Evolutionary conservation across 2,888 invertebrate genomes (phyloP).

Genomic region (Drosophila nigricruria): DNA sequence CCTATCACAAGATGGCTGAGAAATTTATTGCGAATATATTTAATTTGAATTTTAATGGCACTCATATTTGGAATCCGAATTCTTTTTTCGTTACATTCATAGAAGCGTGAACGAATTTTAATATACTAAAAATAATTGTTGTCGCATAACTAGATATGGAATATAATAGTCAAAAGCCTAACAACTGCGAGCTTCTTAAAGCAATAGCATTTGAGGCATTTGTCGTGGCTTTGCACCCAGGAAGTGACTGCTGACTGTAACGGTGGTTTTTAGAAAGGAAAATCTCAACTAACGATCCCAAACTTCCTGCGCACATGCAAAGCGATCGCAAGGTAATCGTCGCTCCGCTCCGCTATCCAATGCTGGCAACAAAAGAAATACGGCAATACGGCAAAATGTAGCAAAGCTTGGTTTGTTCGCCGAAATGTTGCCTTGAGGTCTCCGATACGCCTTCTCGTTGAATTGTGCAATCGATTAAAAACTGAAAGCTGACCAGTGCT

Average conservation of each 20-base stretch:
- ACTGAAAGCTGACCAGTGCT: conserved; percentile 45
- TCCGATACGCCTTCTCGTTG: conserved; percentile 44
- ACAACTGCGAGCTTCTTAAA: conserved; percentile 6
- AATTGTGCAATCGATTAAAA: conserved; percentile 60
- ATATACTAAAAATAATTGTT: background rate
- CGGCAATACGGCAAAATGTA: conserved; percentile 24
- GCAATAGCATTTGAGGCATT: conserved; percentile 14
- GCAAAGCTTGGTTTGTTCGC: conserved; percentile 28
- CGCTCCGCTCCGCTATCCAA: conserved; percentile 1
- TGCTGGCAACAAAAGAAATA: conserved; percentile 40
- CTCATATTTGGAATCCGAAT: background rate
- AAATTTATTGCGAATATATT: conserved; percentile 1
- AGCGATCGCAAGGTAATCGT: conserved; percentile 41
- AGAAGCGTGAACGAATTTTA: background rate
- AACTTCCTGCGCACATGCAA: conserved; percentile 52
- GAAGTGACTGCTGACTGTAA: conserved; percentile 47
- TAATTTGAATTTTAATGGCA: background rate
- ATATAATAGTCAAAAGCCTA: background rate
- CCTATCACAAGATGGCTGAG: background rate
- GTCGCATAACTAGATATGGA: background rate
- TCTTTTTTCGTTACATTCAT: background rate
- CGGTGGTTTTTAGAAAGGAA: conserved; percentile 62
- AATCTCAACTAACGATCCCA: conserved; percentile 33
- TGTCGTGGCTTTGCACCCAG: conserved; percentile 32
- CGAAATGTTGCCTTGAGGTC: conserved; percentile 25